These are phyloP conservation scores for Phoeniculus purpureus DNA, from an alignment of 2,797 vertebrate genomes.

Conservation along the genomic window DNA sequence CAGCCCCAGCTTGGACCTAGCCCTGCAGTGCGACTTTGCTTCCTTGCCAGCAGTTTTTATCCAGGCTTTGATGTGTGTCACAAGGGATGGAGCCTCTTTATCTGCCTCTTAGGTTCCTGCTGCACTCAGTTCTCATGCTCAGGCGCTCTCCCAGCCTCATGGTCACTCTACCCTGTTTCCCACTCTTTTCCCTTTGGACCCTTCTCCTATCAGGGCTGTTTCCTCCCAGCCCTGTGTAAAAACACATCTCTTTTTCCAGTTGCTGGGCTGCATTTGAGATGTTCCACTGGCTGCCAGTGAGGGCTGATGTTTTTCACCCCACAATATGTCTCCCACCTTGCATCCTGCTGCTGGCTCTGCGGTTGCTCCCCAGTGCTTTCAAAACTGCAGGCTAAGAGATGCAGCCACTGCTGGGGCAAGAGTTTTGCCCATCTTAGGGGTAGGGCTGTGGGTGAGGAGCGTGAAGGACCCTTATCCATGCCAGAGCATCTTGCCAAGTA, in stretches of 20 bases:
- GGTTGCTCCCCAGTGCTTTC: background rate
- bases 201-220: background rate
- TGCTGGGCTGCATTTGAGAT: background rate
- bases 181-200: background rate
- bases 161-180: background rate
- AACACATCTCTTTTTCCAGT: background rate
- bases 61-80: background rate
- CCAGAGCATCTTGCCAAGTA: background rate
- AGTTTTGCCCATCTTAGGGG: background rate
- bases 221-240: background rate
- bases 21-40: background rate
- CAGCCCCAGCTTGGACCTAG: background rate
- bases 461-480: background rate
- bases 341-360: background rate
- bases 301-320: background rate
- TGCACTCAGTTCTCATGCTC: accelerated
- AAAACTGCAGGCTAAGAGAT: background rate
- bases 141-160: accelerated
- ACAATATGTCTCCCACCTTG: background rate
- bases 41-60: background rate
- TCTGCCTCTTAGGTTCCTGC: background rate
- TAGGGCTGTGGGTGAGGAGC: background rate
- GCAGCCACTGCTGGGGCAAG: background rate
- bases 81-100: background rate
- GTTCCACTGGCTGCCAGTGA: accelerated